These are phyloP conservation scores for Hypsibius dujardini DNA, from an alignment of 1,140 invertebrate genomes.

Conservation along the genomic window DNA sequence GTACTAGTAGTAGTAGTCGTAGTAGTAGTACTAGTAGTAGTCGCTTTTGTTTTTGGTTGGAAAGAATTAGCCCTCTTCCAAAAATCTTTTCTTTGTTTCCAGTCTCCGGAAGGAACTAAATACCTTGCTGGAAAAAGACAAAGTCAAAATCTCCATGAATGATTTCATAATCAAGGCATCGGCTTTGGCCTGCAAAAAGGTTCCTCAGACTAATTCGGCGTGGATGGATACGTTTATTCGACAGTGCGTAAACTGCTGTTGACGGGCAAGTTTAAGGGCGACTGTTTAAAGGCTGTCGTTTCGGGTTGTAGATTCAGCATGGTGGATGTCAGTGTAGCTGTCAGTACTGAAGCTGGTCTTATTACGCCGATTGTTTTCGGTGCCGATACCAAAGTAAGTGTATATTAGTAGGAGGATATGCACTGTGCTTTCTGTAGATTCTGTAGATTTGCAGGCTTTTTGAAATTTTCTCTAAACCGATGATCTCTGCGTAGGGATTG, in stretches of 20 bases:
- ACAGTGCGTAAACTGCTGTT: slow-evolving; percentile 46
- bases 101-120: slow-evolving; percentile 53
- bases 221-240: slow-evolving; percentile 89
- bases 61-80: no score
- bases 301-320: slow-evolving; percentile 49
- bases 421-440: background rate
- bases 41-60: no score
- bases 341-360: slow-evolving; percentile 79
- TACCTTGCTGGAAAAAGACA: slow-evolving; percentile 58
- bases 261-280: no score
- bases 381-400: slow-evolving; percentile 58
- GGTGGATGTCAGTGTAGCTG: slow-evolving; percentile 90
- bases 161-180: slow-evolving; percentile 94
- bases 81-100: slow-evolving; percentile 21
- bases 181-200: slow-evolving; percentile 69
- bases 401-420: no score
- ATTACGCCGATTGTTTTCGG: slow-evolving; percentile 93
- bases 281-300: background rate
- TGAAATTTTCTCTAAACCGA: slow-evolving; percentile 7
- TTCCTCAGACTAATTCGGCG: slow-evolving; percentile 83
- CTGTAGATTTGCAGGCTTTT: slow-evolving; percentile 10
- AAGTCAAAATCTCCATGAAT: slow-evolving; percentile 75
- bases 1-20: no score
- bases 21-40: no score
- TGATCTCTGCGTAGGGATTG: slow-evolving; percentile 44